phyloP scores from a whole-genome alignment of 2,113 vertebrate species.

The Steatornis caripensis region DNA sequence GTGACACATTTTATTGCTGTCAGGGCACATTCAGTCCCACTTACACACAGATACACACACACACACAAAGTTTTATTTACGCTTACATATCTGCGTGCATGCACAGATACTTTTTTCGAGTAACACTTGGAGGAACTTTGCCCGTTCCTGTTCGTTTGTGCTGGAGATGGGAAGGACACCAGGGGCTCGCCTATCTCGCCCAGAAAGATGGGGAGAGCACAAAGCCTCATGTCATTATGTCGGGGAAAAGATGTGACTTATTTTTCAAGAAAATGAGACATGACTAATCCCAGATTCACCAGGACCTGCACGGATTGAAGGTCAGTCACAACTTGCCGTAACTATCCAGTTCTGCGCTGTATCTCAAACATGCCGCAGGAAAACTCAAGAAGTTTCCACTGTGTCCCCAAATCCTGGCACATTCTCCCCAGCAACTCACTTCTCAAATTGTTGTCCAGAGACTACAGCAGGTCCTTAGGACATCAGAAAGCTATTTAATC shows the following conservation, averaged over 20 bases:
- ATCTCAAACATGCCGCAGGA: not conserved
- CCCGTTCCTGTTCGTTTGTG: not conserved
- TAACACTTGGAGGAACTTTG: not conserved
- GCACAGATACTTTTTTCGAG: not conserved
- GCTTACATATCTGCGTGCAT: not conserved
- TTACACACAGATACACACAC: not conserved
- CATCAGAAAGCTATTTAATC: not conserved
- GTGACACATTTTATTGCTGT: not conserved
- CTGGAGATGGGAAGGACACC: not conserved
- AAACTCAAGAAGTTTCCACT: not conserved
- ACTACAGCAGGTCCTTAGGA: not conserved
- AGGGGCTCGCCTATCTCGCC: not conserved
- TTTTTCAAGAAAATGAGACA: not conserved
- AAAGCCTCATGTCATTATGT: not conserved
- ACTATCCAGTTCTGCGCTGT: not conserved
- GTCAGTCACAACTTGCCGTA: not conserved
- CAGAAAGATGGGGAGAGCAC: not conserved
- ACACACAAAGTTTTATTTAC: not conserved
- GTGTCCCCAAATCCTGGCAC: not conserved
- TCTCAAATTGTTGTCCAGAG: not conserved
- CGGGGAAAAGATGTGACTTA: not conserved
- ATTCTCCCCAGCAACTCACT: not conserved
- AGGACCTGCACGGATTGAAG: not conserved
- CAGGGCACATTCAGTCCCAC: not conserved
- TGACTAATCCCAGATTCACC: not conserved